A percentile compares a stretch with the other conserved stretches of the same genome.
phyloP scores from a whole-genome alignment of 2,113 vertebrate species.

The Phalacrocorax aristotelis region DNA sequence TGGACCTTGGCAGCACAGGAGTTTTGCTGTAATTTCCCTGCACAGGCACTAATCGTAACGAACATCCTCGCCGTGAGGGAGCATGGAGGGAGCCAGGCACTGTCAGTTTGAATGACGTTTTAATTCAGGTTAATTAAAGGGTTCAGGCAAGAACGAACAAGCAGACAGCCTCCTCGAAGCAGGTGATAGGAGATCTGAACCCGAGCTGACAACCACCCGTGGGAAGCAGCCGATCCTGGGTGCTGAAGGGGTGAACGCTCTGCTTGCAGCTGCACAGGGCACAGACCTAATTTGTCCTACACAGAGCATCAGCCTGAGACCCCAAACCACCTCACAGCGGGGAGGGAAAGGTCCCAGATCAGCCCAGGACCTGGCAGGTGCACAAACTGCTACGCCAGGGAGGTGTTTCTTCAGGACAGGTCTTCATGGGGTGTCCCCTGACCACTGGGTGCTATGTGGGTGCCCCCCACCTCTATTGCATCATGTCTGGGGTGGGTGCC shows the following conservation, averaged over 20 bases:
- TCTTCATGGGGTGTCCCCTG: fast-evolving
- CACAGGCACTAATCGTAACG: not conserved
- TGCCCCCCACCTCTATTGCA: not conserved
- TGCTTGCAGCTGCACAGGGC: not conserved
- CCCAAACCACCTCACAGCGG: not conserved
- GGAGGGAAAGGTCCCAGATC: not conserved
- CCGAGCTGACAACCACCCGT: not conserved
- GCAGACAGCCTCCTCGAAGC: not conserved
- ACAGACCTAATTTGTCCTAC: not conserved
- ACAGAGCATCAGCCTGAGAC: not conserved
- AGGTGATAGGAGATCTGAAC: not conserved
- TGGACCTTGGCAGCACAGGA: not conserved
- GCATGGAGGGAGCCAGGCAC: not conserved
- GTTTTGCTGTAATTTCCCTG: not conserved
- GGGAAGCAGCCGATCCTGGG: not conserved
- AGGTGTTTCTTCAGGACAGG: not conserved
- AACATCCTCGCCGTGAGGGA: not conserved
- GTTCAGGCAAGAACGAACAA: conserved; percentile 32
- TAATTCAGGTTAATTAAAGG: conserved; percentile 39
- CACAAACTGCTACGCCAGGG: not conserved
- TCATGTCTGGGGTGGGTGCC: not conserved
- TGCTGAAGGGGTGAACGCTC: not conserved
- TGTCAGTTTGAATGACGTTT: conserved; percentile 2
- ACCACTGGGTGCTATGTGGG: not conserved
- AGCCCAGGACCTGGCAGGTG: not conserved